phyloP scores from a whole-genome alignment of 2,797 vertebrate species.

The Chrosomus eos region DNA sequence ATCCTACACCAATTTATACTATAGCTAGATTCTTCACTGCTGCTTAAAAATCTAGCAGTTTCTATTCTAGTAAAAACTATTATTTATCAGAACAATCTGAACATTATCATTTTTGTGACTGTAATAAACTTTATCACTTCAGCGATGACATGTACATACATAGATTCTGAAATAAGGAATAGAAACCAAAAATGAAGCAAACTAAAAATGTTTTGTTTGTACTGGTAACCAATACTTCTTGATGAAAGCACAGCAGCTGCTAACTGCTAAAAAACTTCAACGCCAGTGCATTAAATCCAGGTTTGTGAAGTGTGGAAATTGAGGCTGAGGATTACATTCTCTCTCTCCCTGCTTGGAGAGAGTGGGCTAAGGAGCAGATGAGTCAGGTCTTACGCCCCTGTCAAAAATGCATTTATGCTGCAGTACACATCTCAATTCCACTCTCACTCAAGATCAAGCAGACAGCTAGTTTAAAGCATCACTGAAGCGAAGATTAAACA shows the following conservation, averaged over 20 bases:
- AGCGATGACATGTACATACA: neutral
- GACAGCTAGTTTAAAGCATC: conserved; percentile 70
- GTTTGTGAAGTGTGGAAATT: neutral
- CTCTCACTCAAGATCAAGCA: conserved; percentile 69
- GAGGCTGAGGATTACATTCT: conserved; percentile 10
- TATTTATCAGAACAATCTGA: neutral
- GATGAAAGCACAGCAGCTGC: neutral
- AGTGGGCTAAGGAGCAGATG: conserved; percentile 59
- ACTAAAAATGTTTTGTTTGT: neutral
- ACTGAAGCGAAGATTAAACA: conserved; percentile 64
- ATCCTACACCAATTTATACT: neutral
- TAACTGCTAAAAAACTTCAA: conserved; percentile 7
- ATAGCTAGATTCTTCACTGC: no score
- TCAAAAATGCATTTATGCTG: conserved; percentile 67
- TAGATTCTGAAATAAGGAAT: neutral
- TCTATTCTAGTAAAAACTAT: neutral
- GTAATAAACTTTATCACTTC: neutral
- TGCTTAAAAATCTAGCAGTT: neutral
- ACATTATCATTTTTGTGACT: neutral
- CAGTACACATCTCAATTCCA: conserved; percentile 62
- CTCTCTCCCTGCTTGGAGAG: neutral
- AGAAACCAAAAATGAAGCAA: neutral
- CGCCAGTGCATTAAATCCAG: neutral
- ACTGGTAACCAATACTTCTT: neutral
- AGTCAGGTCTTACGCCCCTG: conserved; percentile 66